Evolutionary conservation across 2,113 vertebrate genomes (phyloP), one percentile per base, ranked within the genome.

Genomic region (Ictalurus punctatus): DNA sequence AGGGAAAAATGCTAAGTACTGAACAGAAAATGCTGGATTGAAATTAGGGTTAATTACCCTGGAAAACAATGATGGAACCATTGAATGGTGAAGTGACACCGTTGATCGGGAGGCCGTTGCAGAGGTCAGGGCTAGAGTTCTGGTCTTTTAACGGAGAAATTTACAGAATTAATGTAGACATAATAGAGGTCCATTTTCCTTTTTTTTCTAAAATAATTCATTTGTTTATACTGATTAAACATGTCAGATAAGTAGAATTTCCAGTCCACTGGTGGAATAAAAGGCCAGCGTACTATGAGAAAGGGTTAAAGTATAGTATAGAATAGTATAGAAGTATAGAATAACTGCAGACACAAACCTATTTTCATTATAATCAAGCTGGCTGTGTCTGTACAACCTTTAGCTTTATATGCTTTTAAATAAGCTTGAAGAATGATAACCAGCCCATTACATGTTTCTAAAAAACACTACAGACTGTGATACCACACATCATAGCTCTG

Each of bases 11-110:
- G 6, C 10, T 25, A 21, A 52, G 78, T 37, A 83, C 5, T 40
- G 34, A 40, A 10, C 3, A 37, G n/a, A 59, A 82, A 23, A 6
- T 78, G 1, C 27, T 48, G 44, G 69, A 25, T 25, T 30, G n/a
- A 86, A 37, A 48, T 48, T 16, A 86, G 23, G 82, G 19, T 40
- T 13, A 63, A 27, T 90, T 90, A 97, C 97, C 97, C 97, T 96
- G 95, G 92, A 99, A 98, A 80, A 97, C 95, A 0, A 97, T 95
- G 17, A 97, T 86, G 3, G 97, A 97, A 67, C 97, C 97, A 0
- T 98, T 98, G 74, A 86, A 94, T 40, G 98, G 93, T 71, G 97
- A 95, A 0, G 97, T 97, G 90, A 98, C 93, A 88, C 96, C 95
- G 5, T 96, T 93, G 0, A 97, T 96, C 0, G 97, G 97, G 84